phyloP scores from a whole-genome alignment of 2,113 vertebrate genomes.

The Leucoraja erinaceus region DNA sequence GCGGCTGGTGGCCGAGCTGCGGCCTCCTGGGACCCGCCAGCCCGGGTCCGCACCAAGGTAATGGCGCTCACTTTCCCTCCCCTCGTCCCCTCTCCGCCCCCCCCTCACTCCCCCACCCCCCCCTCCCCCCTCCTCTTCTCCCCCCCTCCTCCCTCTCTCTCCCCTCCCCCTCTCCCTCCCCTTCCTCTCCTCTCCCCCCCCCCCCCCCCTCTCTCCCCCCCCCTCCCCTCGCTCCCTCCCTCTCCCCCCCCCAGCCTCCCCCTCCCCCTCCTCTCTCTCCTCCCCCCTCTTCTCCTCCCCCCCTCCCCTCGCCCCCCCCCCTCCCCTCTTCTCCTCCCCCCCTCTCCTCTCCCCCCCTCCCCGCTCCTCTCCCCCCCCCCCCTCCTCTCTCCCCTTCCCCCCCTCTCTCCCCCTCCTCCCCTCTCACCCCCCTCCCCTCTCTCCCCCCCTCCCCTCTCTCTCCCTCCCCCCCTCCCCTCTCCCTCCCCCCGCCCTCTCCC shows the following conservation, averaged over 20 bases:
- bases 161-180: background rate
- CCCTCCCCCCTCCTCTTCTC: too few relatives aligned
- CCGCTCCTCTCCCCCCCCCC: background rate
- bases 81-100: background rate
- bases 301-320: background rate
- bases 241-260: background rate
- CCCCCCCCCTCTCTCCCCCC: background rate
- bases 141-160: background rate
- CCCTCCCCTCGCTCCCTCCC: too few relatives aligned
- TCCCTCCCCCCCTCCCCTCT: background rate
- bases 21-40: slow-evolving; percentile 72
- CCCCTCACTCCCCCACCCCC: background rate
- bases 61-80: background rate
- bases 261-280: background rate
- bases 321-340: too few relatives aligned
- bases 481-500: background rate
- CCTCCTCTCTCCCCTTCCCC: background rate
- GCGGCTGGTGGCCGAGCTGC: slow-evolving; percentile 74
- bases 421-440: background rate
- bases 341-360: background rate
- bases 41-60: slow-evolving; percentile 82
- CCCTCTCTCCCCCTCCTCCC: background rate
- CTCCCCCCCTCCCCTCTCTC: background rate
- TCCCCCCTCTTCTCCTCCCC: too few relatives aligned
- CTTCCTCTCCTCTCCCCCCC: background rate